Evolutionary conservation across 2,113 vertebrate genomes (phyloP), one percentile per base, ranked within the genome.

Genomic region (Ibidorhyncha struthersii): DNA sequence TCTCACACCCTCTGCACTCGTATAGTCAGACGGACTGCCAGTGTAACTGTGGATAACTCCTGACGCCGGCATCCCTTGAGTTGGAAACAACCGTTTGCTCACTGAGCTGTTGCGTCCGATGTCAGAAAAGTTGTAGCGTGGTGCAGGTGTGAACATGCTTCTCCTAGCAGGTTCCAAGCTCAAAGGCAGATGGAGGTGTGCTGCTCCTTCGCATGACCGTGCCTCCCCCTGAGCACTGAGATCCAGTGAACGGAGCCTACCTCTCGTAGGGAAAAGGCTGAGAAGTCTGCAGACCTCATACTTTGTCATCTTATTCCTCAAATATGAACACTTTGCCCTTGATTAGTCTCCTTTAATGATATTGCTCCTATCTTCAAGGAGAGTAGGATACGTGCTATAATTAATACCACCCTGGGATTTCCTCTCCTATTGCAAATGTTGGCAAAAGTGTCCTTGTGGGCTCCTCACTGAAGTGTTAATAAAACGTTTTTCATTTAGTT

Each of bases 391-490:
- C 11, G 5, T 3, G 55, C 38, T 45, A 19, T 50, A 78, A 90
- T 95, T 63, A 59, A 89, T 71, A 34, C 65, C 25, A 2, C 22
- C 49, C 61, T 81, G 59, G 45, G 84, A 38, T 67, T 69, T 70
- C 63, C 38, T 83, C 32, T 14, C 56, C 15, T 52, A n/a, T 14
- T 84, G 80, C 81, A 94, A 50, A 41, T 40, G 47, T 27, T 89
- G 93, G 55, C 69, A 84, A 47, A 27, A 61, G 38, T 61, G 53
- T 92, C 86, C 86, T 89, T 79, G 63, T n/a, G 71, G 69, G 59
- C 41, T 94, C 41, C 55, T 86, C 76, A 12, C 17, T n/a, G 18
- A 53, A 62, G 55, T 58, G 72, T 63, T 82, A 67, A 86, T 78
- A 84, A 78, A 86, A 19, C 63, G 36, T 43, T 86, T 65, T 58